Percentiles rank a stretch among this genome's conserved stretches.
Conservation (phyloP, 1,140 invertebrate genomes). For the Coptotermes formosanus region DNA sequence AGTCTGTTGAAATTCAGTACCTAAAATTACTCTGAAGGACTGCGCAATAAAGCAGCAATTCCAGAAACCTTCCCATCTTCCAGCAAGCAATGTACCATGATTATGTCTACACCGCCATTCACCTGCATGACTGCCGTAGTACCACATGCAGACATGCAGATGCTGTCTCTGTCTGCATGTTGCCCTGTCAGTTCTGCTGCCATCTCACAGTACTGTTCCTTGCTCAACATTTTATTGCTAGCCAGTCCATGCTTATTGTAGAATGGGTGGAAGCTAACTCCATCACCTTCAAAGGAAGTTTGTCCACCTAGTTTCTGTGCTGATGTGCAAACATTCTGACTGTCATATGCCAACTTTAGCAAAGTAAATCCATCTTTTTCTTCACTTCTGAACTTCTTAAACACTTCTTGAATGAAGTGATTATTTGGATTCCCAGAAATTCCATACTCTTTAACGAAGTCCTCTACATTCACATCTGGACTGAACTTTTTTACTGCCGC, state of each 20-base stretch:
- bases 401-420: background rate
- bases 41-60: background rate
- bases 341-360: background rate
- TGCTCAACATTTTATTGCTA: background rate
- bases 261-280: background rate
- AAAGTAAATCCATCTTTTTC: background rate
- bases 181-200: background rate
- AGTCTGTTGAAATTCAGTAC: background rate
- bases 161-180: background rate
- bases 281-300: background rate
- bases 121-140: background rate
- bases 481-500: background rate
- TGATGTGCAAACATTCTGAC: background rate
- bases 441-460: background rate
- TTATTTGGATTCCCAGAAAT: background rate
- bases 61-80: background rate
- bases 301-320: background rate
- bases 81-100: background rate
- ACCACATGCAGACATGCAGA: background rate
- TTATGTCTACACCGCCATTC: background rate
- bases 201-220: background rate
- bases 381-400: background rate
- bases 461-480: background rate
- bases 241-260: background rate
- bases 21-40: background rate